Percentiles rank a stretch among this genome's conserved stretches.
Conservation (phyloP, 2,113 vertebrate genomes). For the Pollimyrus isidori region DNA sequence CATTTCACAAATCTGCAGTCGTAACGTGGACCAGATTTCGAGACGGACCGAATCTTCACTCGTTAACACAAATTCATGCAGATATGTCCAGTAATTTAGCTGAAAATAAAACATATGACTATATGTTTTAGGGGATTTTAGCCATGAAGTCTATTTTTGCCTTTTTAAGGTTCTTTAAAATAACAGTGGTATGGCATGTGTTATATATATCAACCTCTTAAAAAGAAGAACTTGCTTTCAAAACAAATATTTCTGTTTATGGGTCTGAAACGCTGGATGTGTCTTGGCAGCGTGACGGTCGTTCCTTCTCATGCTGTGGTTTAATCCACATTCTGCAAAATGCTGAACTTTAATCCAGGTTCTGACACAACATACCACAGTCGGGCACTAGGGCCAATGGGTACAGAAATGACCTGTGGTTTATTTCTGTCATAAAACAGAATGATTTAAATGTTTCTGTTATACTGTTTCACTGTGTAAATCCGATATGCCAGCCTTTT, state of each 20-base stretch:
- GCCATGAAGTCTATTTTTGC: neutral
- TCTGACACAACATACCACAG: neutral
- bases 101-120: slow-evolving; percentile 3
- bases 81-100: neutral
- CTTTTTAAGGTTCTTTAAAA: slow-evolving; percentile 1
- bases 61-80: neutral
- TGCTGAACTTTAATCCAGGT: neutral
- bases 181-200: neutral
- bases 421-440: neutral
- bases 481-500: neutral
- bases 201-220: neutral
- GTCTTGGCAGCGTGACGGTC: neutral
- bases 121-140: neutral
- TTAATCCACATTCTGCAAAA: neutral
- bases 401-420: neutral
- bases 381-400: neutral
- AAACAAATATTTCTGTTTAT: neutral
- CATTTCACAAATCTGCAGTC: neutral
- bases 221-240: neutral
- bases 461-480: neutral
- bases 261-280: neutral
- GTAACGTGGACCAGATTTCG: slow-evolving; percentile 2
- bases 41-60: neutral
- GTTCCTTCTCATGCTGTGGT: neutral
- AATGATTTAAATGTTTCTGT: neutral